Percentiles rank a stretch among this genome's conserved stretches.
These are phyloP conservation scores for Plemyria rubiginata DNA, from an alignment of 2,888 invertebrate genomes.

Conservation along the genomic window DNA sequence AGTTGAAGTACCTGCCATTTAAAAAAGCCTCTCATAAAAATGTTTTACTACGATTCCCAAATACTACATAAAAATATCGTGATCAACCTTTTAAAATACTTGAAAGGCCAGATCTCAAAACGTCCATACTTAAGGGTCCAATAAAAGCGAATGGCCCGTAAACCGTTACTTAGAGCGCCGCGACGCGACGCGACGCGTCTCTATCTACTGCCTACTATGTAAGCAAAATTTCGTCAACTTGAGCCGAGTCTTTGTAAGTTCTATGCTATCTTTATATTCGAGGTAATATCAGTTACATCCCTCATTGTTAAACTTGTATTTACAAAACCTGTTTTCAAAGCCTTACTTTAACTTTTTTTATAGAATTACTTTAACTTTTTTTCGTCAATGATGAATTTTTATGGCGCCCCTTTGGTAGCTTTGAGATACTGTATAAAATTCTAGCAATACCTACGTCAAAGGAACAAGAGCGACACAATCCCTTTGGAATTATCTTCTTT, in stretches of 20 bases:
- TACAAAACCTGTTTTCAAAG: too few relatives aligned
- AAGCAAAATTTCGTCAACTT: constrained; percentile 36
- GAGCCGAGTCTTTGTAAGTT: constrained; percentile 24
- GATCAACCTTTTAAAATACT: constrained; percentile 23
- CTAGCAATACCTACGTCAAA: too few relatives aligned
- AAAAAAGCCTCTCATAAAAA: constrained; percentile 4
- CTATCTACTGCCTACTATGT: constrained; percentile 35
- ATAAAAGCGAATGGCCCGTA: constrained; percentile 39
- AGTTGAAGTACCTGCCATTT: neutral
- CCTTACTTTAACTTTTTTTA: too few relatives aligned
- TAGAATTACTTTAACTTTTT: too few relatives aligned
- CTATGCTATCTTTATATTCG: constrained; percentile 36
- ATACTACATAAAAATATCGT: constrained; percentile 11
- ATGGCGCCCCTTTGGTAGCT: too few relatives aligned
- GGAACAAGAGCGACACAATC: too few relatives aligned
- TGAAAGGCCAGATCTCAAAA: constrained; percentile 20
- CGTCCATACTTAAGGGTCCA: constrained; percentile 17
- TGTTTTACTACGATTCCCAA: constrained; percentile 2
- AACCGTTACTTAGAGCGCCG: constrained; percentile 30
- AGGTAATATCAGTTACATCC: constrained; percentile 19
- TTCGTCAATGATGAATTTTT: too few relatives aligned
- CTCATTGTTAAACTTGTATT: neutral
- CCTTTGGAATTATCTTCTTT: too few relatives aligned
- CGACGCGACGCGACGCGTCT: constrained; percentile 35
- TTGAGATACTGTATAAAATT: too few relatives aligned